Evolutionary conservation across 2,888 invertebrate species (phyloP).

Genomic region (Callyntrura guangdongensis): DNA sequence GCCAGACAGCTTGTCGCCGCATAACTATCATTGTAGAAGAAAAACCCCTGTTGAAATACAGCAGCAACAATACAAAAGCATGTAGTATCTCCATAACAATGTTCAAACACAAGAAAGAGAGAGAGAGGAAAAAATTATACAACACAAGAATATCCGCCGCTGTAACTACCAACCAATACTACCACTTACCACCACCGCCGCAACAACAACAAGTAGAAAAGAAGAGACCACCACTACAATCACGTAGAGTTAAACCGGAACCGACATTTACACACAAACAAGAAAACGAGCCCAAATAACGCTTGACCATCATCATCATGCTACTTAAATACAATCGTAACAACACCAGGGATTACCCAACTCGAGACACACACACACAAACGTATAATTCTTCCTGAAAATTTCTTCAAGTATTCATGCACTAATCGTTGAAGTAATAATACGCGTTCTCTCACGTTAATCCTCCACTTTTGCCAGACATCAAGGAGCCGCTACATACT

Average conservation of each 20-base stretch:
- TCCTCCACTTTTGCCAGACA: conserved; percentile 56
- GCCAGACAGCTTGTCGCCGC: conserved; percentile 74
- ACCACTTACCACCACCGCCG: background rate
- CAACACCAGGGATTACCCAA: conserved; percentile 32
- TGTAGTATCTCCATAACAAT: no score
- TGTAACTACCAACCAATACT: no score
- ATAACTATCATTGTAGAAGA: background rate
- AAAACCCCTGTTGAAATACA: background rate
- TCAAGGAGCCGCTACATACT: conserved; percentile 69
- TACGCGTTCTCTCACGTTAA: background rate
- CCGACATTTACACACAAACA: background rate
- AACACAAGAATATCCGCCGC: no score
- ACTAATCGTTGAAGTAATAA: background rate
- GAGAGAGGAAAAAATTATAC: no score
- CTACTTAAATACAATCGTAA: background rate
- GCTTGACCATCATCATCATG: background rate
- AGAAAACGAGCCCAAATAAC: conserved; percentile 2
- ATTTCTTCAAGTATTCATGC: background rate
- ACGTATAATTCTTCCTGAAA: background rate
- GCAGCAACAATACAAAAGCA: background rate
- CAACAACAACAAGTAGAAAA: background rate
- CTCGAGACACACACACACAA: background rate
- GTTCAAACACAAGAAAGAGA: no score
- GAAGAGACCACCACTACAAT: conserved; percentile 24
- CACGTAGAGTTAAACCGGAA: background rate